A percentile compares a stretch with the other conserved stretches of the same genome.
phyloP scores from a whole-genome alignment of 2,797 vertebrate genomes.

The Masticophis lateralis region DNA sequence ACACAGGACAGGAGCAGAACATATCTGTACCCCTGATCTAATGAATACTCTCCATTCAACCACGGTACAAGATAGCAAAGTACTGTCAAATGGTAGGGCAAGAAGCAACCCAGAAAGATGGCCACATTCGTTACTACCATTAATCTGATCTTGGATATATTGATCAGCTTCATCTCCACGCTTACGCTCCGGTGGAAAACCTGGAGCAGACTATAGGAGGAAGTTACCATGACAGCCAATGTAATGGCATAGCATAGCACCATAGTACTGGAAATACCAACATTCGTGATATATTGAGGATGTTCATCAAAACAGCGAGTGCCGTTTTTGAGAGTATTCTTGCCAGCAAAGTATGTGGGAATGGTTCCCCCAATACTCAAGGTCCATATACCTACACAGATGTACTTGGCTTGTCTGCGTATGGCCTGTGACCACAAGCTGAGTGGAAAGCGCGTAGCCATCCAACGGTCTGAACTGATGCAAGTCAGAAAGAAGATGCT shows the following conservation, averaged over 20 bases:
- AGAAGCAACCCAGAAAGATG: conserved; percentile 74
- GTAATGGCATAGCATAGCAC: conserved; percentile 68
- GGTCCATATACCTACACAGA: conserved; percentile 73
- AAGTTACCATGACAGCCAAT: conserved; percentile 62
- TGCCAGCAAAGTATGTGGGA: conserved; percentile 46
- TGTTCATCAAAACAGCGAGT: conserved; percentile 56
- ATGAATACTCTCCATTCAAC: neutral
- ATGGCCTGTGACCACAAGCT: conserved; percentile 44
- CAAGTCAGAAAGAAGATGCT: conserved; percentile 76
- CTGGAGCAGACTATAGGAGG: conserved; percentile 67
- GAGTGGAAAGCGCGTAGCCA: conserved; percentile 73
- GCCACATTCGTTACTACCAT: conserved; percentile 67
- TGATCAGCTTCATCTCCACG: conserved; percentile 65
- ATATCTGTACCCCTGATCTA: conserved; percentile 31
- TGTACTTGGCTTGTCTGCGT: conserved; percentile 63
- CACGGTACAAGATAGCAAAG: conserved; percentile 23
- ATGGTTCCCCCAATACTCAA: conserved; percentile 65
- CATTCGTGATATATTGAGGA: conserved; percentile 51
- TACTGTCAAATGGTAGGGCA: conserved; percentile 72
- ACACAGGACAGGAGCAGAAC: conserved; percentile 68
- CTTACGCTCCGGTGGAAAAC: conserved; percentile 64
- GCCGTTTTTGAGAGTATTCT: accelerated
- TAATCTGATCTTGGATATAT: conserved; percentile 67
- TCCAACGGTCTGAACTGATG: conserved; percentile 74
- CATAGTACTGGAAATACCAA: conserved; percentile 43